phyloP scores from a whole-genome alignment of 1,140 invertebrate genomes.

The Drosophila equinoxialis region DNA sequence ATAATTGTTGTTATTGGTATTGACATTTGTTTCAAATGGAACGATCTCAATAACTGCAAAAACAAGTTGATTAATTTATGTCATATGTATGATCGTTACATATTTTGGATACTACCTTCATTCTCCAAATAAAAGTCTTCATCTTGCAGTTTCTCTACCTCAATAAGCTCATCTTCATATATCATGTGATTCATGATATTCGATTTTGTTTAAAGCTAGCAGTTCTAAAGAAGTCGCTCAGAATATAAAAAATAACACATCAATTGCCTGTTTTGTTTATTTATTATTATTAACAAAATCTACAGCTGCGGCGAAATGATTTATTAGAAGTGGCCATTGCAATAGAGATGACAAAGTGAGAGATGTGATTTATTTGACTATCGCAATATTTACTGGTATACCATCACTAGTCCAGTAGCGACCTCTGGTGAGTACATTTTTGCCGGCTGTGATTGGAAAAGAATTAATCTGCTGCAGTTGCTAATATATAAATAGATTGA shows the following conservation, averaged over 20 bases:
- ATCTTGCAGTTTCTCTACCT: neutral
- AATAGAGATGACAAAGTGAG: neutral
- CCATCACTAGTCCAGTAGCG: neutral
- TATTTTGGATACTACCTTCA: neutral
- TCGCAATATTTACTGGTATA: neutral
- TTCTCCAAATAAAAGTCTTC: neutral
- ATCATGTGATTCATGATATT: neutral
- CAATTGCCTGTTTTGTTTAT: neutral
- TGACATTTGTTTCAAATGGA: neutral
- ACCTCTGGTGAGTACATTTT: constrained; percentile 4
- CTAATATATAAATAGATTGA: neutral
- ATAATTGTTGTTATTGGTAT: neutral
- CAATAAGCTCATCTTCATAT: neutral
- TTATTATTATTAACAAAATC: neutral
- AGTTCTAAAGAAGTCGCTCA: neutral
- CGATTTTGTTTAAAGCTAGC: neutral
- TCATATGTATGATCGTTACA: neutral
- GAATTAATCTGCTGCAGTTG: neutral
- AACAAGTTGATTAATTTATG: neutral
- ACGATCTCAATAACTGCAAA: neutral
- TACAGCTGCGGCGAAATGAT: neutral
- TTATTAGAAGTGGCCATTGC: neutral
- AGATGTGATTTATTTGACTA: neutral
- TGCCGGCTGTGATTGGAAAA: constrained; percentile 4
- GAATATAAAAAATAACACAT: neutral